These are phyloP conservation scores for Percopsis omiscomaycus DNA, from an alignment of 2,797 vertebrate species.

Conservation along the genomic window DNA sequence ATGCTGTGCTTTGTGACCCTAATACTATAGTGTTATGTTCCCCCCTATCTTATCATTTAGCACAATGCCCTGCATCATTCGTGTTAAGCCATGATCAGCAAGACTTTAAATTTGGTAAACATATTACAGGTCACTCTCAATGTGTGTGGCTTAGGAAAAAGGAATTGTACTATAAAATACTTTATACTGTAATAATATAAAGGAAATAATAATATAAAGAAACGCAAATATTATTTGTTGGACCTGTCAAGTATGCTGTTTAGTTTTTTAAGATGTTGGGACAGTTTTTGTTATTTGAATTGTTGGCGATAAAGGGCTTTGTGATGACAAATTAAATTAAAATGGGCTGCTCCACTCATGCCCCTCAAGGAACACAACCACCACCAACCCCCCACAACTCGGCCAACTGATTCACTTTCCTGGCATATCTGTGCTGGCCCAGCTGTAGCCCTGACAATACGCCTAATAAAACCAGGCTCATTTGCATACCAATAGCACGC, in stretches of 20 bases:
- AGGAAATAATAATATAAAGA: too few species aligned
- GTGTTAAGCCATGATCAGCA: slow-evolving; percentile 69
- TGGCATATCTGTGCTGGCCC: slow-evolving; percentile 78
- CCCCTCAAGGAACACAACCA: slow-evolving; percentile 38
- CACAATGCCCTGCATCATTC: slow-evolving; percentile 58
- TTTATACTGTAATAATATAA: too few species aligned
- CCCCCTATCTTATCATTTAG: slow-evolving; percentile 19
- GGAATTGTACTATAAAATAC: too few species aligned
- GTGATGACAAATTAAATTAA: too few species aligned
- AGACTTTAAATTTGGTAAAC: slow-evolving; percentile 50
- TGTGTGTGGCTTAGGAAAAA: not conserved
- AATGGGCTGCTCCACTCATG: slow-evolving; percentile 49
- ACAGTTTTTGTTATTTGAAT: not conserved
- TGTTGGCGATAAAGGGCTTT: slow-evolving; percentile 1
- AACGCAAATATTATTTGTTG: too few species aligned
- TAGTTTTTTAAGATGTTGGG: slow-evolving; percentile 1
- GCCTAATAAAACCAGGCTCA: slow-evolving; percentile 76
- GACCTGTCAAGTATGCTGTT: not conserved
- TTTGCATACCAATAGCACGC: slow-evolving; percentile 81
- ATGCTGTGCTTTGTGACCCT: slow-evolving; percentile 53
- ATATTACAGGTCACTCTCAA: slow-evolving; percentile 44
- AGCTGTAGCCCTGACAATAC: slow-evolving; percentile 85
- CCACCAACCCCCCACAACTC: slow-evolving; percentile 55
- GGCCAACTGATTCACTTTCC: slow-evolving; percentile 73
- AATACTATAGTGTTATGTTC: slow-evolving; percentile 19